phyloP scores from a whole-genome alignment of 2,888 invertebrate genomes.

The Tupiocoris notatus region DNA sequence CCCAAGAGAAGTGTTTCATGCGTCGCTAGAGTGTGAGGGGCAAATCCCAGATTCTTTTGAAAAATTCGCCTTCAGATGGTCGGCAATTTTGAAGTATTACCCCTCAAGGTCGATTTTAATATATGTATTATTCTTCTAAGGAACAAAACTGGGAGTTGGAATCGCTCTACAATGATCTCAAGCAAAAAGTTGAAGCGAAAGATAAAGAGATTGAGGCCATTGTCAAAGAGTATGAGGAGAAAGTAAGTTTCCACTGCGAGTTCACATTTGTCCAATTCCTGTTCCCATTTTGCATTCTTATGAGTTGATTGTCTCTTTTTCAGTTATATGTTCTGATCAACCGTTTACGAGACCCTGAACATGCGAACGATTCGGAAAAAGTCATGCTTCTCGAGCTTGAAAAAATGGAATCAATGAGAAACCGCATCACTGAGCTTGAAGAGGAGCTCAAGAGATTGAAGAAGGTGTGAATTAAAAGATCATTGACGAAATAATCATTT shows the following conservation, averaged over 20 bases:
- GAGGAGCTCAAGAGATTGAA: conserved; percentile 26
- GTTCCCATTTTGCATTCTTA: neutral
- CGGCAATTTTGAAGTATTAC: too few relatives aligned
- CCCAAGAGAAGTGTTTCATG: too few relatives aligned
- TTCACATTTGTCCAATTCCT: neutral
- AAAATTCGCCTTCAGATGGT: too few relatives aligned
- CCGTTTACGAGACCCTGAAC: neutral
- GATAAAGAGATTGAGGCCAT: conserved; percentile 46
- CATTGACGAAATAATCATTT: too few relatives aligned
- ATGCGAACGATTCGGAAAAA: conserved; percentile 12
- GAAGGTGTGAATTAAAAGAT: too few relatives aligned
- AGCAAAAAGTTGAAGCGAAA: conserved; percentile 23
- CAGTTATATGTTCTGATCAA: conserved; percentile 31
- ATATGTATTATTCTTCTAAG: conserved; percentile 4
- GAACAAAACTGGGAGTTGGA: conserved; percentile 39
- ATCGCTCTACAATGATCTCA: conserved; percentile 21
- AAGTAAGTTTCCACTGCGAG: conserved; percentile 48
- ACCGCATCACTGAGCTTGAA: conserved; percentile 36
- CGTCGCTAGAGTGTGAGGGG: too few relatives aligned
- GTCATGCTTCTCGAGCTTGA: conserved; percentile 36
- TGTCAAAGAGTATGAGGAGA: conserved; percentile 54
- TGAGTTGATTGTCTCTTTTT: neutral
- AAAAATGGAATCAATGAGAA: conserved; percentile 40
- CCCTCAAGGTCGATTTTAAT: too few relatives aligned
- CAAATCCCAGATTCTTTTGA: too few relatives aligned